Evolutionary conservation across 2,797 vertebrate species (phyloP).

Genomic region (Rousettus madagascariensis): DNA sequence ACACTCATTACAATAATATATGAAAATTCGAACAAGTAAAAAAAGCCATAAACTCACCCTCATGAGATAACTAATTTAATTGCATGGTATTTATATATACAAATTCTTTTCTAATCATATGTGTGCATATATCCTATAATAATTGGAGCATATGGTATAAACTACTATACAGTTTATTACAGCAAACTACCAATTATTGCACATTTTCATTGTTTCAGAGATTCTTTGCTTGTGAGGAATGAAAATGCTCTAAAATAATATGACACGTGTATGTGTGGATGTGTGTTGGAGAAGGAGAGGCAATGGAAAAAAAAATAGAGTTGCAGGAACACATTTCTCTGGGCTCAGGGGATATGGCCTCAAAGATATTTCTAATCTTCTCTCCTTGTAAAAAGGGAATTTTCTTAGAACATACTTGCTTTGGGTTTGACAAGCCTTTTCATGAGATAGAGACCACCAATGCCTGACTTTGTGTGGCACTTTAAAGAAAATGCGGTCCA

Average conservation of each 20-base stretch:
- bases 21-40: background rate
- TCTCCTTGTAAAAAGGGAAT: background rate
- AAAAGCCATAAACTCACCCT: background rate
- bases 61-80: background rate
- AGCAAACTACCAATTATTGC: background rate
- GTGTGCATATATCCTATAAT: background rate
- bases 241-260: background rate
- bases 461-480: background rate
- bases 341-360: background rate
- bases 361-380: background rate
- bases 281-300: background rate
- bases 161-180: background rate
- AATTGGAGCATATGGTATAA: background rate
- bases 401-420: background rate
- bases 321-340: background rate
- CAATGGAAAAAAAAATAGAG: background rate
- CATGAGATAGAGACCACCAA: background rate
- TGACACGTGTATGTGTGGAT: too few relatives aligned
- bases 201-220: background rate
- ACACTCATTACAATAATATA: background rate
- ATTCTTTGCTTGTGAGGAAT: background rate
- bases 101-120: background rate
- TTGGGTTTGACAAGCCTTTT: background rate
- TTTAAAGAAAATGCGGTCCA: background rate
- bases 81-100: background rate